Evolutionary conservation across 2,113 vertebrate genomes (phyloP), one percentile per base, ranked within the genome.

Genomic region (Trogon surrucura): DNA sequence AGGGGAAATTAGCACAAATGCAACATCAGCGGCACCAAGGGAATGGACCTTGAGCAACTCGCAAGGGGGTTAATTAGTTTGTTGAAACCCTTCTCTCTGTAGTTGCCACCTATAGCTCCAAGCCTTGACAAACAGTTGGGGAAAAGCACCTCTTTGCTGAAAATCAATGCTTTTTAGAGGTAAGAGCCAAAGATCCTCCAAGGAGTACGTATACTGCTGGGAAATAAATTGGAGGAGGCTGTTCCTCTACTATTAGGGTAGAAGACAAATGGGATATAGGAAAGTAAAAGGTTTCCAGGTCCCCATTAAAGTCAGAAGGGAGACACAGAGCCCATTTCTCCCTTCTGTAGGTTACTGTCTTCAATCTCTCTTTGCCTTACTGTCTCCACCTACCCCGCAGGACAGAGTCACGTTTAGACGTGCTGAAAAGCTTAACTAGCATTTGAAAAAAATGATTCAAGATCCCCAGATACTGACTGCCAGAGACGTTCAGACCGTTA

Each of bases 1-100:
- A 65, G 74, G 70, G 69, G 72, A 90, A 93, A 86, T 62, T 30
- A 93, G 80, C 78, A 91, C 77, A 74, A 72, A 86, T 14, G 50
- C 80, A 60, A 74, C 77, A 81, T 34, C 62, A 36, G 71, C 8
- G 34, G 91, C 56, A 88, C 83, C 15, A 9, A 85, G 72, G 80
- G 89, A 88, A 70, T 0, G 7, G 72, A 89, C 77, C 69, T 89
- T 30, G 65, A 84, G 79, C 5, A 29, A 69, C 80, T 75, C 2
- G 1, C 82, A 86, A 87, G 38, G 70, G 71, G 66, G 66, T 81
- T 79, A 60, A 81, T 85, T 69, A 80, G 73, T 74, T 78, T 53
- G 83, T 57, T 80, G 72, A 84, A 85, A 82, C 34, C 34, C 41
- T 77, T 51, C 67, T 86, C 75, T 61, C 67, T 85, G 67, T n/a